These are phyloP conservation scores for Struthidea cinerea DNA, from an alignment of 2,113 vertebrate species.

Conservation along the genomic window DNA sequence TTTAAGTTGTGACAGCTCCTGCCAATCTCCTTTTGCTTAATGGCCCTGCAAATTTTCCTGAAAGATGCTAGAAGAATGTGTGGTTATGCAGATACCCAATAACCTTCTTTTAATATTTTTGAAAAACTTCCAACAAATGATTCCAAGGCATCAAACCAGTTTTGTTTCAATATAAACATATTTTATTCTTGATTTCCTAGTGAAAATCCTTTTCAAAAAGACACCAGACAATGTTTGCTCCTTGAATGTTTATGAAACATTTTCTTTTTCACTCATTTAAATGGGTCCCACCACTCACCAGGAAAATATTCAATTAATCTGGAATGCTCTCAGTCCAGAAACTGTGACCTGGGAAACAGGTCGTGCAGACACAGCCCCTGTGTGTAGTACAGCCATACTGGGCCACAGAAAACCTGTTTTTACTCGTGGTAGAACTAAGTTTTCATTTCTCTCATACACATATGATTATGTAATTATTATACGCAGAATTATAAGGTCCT, in stretches of 20 bases:
- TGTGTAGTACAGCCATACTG: neutral
- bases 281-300: neutral
- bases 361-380: neutral
- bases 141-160: neutral
- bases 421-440: neutral
- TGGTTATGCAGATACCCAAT: neutral
- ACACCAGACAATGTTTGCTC: neutral
- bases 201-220: neutral
- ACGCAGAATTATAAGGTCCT: neutral
- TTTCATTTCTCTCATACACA: neutral
- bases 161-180: neutral
- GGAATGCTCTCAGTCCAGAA: neutral
- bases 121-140: conserved; percentile 13
- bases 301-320: neutral
- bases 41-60: neutral
- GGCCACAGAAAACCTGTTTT: neutral
- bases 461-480: neutral
- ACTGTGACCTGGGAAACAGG: neutral
- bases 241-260: neutral
- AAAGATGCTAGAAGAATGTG: neutral
- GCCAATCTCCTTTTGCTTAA: neutral
- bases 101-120: neutral
- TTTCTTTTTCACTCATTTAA: neutral
- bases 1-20: neutral
- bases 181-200: neutral